phyloP scores from a whole-genome alignment of 2,888 invertebrate genomes.

The Meganola albula region DNA sequence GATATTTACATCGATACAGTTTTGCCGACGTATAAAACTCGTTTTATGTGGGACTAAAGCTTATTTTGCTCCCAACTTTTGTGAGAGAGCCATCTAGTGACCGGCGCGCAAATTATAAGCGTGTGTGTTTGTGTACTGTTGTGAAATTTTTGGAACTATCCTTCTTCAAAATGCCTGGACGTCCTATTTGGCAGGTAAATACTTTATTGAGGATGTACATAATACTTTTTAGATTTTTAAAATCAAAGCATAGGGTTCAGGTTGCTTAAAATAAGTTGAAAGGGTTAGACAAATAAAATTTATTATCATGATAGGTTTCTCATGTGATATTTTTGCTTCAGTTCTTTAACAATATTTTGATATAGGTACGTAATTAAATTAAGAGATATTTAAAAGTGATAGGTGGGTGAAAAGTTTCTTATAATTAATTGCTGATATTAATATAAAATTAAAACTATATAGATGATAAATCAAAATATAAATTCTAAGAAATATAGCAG shows the following conservation, averaged over 20 bases:
- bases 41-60: constrained; percentile 66
- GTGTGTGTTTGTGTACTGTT: constrained; percentile 49
- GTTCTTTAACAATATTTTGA: too few relatives aligned
- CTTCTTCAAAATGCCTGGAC: constrained; percentile 81
- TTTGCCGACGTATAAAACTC: constrained; percentile 73
- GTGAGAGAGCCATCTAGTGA: constrained; percentile 75
- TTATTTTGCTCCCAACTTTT: constrained; percentile 72
- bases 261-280: background rate
- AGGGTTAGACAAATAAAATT: too few relatives aligned
- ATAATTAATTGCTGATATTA: too few relatives aligned
- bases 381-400: too few relatives aligned
- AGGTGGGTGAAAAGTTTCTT: too few relatives aligned
- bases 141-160: constrained; percentile 46
- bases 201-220: background rate
- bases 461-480: too few relatives aligned
- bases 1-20: constrained; percentile 59
- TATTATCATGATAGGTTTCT: too few relatives aligned
- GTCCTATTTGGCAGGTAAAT: constrained; percentile 85
- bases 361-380: too few relatives aligned
- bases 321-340: too few relatives aligned
- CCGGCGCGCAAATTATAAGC: constrained; percentile 46
- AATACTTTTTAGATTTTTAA: background rate
- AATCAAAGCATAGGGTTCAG: background rate
- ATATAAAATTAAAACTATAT: too few relatives aligned
- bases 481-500: too few relatives aligned